Percentiles rank a stretch among this genome's conserved stretches.
phyloP scores from a whole-genome alignment of 1,140 invertebrate genomes.

The Zaprionus gabonicus region DNA sequence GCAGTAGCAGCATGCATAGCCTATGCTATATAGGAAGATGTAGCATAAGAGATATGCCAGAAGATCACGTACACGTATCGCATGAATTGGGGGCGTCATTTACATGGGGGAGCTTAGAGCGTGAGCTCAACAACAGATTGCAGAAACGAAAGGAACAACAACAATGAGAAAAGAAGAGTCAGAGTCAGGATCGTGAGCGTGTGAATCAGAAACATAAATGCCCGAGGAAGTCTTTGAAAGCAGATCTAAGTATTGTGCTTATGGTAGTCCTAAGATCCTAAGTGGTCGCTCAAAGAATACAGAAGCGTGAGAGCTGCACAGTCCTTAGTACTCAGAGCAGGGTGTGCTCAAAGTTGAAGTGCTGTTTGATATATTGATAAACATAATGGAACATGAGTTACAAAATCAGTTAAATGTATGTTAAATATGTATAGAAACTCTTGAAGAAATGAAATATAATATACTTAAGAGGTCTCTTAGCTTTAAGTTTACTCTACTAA shows the following conservation, averaged over 20 bases:
- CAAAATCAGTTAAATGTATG: background rate
- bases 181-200: conserved; percentile 69
- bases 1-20: background rate
- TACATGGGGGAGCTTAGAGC: conserved; percentile 66
- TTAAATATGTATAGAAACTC: background rate
- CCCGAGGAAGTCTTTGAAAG: background rate
- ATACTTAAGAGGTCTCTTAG: too few species aligned
- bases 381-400: background rate
- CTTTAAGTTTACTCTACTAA: too few species aligned
- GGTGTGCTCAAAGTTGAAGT: background rate
- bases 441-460: too few species aligned
- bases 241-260: conserved; percentile 4
- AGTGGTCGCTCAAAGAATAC: background rate
- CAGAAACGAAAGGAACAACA: conserved; percentile 27
- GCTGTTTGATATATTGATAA: background rate
- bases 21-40: conserved; percentile 46
- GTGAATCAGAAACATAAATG: conserved; percentile 57
- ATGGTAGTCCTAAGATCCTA: background rate
- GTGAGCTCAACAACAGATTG: conserved; percentile 43
- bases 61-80: conserved; percentile 70
- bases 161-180: conserved; percentile 22
- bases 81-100: conserved; percentile 78
- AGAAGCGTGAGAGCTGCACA: conserved; percentile 1
- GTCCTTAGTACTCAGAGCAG: background rate
- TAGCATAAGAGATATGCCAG: conserved; percentile 65